A percentile compares a stretch with the other conserved stretches of the same genome.
phyloP scores from a whole-genome alignment of 2,888 invertebrate genomes.

The Pseudeuparius sepicola region DNA sequence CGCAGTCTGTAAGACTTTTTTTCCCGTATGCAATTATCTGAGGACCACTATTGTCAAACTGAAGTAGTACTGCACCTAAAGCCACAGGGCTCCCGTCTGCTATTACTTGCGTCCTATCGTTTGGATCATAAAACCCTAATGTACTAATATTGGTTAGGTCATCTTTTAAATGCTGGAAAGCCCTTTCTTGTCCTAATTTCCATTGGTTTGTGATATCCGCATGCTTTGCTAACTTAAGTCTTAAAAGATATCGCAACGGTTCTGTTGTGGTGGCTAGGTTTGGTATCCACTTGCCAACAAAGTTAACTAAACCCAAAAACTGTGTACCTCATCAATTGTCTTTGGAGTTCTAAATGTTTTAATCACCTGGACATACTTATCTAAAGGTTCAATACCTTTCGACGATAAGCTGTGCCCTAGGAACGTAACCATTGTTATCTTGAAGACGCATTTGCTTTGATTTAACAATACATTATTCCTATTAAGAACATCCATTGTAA shows the following conservation, averaged over 20 bases:
- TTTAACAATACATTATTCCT: constrained; percentile 12
- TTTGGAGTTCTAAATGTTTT: constrained; percentile 7
- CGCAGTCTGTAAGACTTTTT: constrained; percentile 22
- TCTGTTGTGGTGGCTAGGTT: too few relatives aligned
- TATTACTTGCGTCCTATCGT: constrained; percentile 17
- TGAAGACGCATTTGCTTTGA: constrained; percentile 9
- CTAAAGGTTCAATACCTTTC: constrained; percentile 7
- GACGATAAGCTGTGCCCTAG: constrained; percentile 10
- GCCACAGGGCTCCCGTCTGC: constrained; percentile 22
- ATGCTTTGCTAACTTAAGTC: constrained; percentile 8
- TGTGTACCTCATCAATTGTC: constrained; percentile 7
- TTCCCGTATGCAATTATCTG: constrained; percentile 23
- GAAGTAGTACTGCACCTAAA: constrained; percentile 23
- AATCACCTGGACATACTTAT: constrained; percentile 8
- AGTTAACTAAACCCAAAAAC: too few relatives aligned
- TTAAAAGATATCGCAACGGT: constrained; percentile 6
- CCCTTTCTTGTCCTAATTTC: constrained; percentile 6
- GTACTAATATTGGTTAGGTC: constrained; percentile 3
- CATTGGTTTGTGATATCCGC: too few relatives aligned
- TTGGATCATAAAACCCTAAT: constrained; percentile 19
- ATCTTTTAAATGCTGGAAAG: constrained; percentile 14
- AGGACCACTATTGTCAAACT: constrained; percentile 20
- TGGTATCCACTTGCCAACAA: too few relatives aligned
- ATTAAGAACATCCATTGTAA: constrained; percentile 3
- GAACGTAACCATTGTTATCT: constrained; percentile 3